Base-by-base conservation (phyloP, 2,797 vertebrate species). In the Malurus leucopterus region DNA sequence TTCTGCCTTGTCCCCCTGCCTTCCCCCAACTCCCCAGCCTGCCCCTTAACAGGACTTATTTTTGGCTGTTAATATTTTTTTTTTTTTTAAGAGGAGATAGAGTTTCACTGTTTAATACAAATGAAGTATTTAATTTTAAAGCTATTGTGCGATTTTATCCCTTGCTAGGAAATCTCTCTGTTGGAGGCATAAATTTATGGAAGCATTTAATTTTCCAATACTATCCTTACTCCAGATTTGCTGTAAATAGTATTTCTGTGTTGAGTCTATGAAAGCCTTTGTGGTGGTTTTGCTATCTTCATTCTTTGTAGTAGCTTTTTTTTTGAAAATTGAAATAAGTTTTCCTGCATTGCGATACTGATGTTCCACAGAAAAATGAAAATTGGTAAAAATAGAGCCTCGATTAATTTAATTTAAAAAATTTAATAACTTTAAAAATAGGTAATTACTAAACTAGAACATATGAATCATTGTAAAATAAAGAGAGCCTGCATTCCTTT, bases 361-460 rank as follows among this genome's bases (percentile, higher is more conserved):
- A 61, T 55, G 21, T 89, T 93, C 50, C 46, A 63, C 44, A 72
- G 78, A 70, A n/a, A 86, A 85, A 88, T 20, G n/a, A 67, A 90
- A 49, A 55, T 11, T 73, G 11, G 15, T 91, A 91, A 68, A 89
- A 84, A 92, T 65, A 18, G 54, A 84, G 89, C 36, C 16, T 62
- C 72, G 15, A 32, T 62, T 83, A 50, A 54, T 86, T 94, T 89
- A 2, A 67, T 70, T 67, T 32, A 2, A 38, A 43, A 26, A 55
- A 0, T 2, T 8, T 4, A 50, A 36, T 68, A 17, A 2, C 23
- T 29, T 43, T 47, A 20, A 53, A 83, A 93, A 91, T 65, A 40
- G 15, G 32, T 95, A 67, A 62, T 84, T 64, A 77, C 84, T 94
- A 83, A 64, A 90, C 90, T 47, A 85, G 51, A 84, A 82, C 14